Evolutionary conservation across 2,113 vertebrate species (phyloP), one percentile per base, ranked within the genome.

Genomic region (Polypterus senegalus): DNA sequence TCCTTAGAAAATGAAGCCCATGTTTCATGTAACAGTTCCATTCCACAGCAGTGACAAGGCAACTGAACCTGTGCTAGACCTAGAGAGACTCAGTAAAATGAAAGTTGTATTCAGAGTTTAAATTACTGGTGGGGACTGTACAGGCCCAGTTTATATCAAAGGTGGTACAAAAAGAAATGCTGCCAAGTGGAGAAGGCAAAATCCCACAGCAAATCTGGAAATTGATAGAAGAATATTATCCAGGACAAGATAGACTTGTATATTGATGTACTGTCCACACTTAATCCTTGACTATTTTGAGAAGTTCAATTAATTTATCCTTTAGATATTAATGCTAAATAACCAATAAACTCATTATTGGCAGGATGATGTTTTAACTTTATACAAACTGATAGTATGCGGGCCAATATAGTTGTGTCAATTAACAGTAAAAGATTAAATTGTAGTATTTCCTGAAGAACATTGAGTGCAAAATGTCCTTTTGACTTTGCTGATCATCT

Each of bases 51-150:
- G 48, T 4, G 46, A 67, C 45, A 9, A 27, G 53, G 48, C 47
- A 43, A n/a, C n/a, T 3, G 46, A 64, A 47, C 58, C 54, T 11
- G 54, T 61, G 46, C 44, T 63, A 27, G 57, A 67, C 47, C 8
- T 48, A 57, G 6, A 56, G 4, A 65, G 56, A 48, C 60, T 63
- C 61, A 69, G 67, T 46, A 65, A 62, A 7, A 47, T 60, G 6
- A 57, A 43, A 5, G 62, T 6, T 27, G 52, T 56, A 9, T 62
- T 66, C 7, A 10, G 8, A 54, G 48, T 68, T 48, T 55, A 67
- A 51, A 49, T 61, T 2, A 63, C 47, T 11, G 63, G 70, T 8
- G 47, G 69, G 48, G 65, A 72, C 48, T 65, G 66, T 58, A 63
- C 59, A 54, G 65, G 70, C 3, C 60, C 48, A 3, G 44, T 67